phyloP scores from a whole-genome alignment of 23 tunicate genomes.

The Oikopleura vanhoeffeni region DNA sequence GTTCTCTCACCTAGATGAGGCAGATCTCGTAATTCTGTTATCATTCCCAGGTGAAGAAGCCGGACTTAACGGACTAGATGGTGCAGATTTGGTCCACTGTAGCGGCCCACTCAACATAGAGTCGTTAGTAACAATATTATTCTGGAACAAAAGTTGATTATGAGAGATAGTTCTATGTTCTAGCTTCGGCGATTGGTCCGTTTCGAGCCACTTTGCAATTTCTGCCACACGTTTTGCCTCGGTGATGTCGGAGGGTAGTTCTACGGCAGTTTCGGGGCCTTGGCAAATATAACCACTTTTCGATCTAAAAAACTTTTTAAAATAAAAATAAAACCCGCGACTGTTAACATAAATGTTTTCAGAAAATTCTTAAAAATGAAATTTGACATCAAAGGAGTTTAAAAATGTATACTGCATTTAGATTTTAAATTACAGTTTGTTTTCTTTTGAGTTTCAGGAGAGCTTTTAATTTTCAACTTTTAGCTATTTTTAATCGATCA shows the following conservation, averaged over 20 bases:
- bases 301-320: background rate
- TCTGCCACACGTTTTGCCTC: background rate
- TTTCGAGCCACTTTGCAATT: conserved; percentile 14
- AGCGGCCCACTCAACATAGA: background rate
- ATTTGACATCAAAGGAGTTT: no score
- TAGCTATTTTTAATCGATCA: no score
- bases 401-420: no score
- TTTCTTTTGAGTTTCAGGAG: no score
- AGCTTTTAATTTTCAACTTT: no score
- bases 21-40: background rate
- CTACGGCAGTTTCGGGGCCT: background rate
- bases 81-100: background rate
- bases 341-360: no score
- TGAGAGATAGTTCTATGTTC: background rate
- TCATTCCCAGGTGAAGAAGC: background rate
- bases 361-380: no score
- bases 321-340: no score
- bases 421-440: no score
- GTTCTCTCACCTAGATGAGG: conserved; percentile 16
- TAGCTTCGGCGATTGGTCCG: background rate
- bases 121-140: background rate
- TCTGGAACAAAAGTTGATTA: background rate
- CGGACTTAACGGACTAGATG: background rate
- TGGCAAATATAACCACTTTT: background rate
- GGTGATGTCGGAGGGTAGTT: background rate